phyloP scores from a whole-genome alignment of 2,797 vertebrate genomes.

The Sparidentex hasta region DNA sequence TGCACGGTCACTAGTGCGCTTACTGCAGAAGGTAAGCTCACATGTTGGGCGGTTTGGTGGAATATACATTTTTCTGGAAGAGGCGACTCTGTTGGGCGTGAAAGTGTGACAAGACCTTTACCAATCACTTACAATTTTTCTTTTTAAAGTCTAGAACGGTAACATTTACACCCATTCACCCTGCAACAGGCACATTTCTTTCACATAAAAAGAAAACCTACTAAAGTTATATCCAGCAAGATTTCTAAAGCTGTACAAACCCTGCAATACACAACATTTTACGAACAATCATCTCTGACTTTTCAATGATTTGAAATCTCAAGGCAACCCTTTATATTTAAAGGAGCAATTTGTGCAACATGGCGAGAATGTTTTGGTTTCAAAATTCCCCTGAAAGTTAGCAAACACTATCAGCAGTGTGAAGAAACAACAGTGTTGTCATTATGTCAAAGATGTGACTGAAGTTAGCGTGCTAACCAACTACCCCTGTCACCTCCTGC shows the following conservation, averaged over 20 bases:
- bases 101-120: neutral
- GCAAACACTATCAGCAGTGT: too few species aligned
- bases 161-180: constrained; percentile 15
- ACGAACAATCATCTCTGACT: neutral
- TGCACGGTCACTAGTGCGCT: constrained; percentile 35
- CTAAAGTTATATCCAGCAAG: neutral
- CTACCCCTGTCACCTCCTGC: too few species aligned
- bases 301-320: constrained; percentile 23
- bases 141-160: neutral
- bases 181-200: constrained; percentile 2
- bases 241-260: constrained; percentile 21
- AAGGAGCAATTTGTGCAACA: neutral
- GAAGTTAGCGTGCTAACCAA: too few species aligned
- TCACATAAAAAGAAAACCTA: too few species aligned
- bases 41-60: neutral
- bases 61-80: neutral
- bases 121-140: neutral
- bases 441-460: too few species aligned
- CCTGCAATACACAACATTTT: constrained; percentile 14
- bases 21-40: neutral
- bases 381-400: too few species aligned
- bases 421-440: too few species aligned
- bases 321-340: constrained; percentile 12
- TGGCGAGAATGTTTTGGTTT: too few species aligned
- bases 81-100: neutral